Evolutionary conservation across 1,140 invertebrate species (phyloP), one percentile per base, ranked within the genome.

Genomic region (Cydia strobilella): DNA sequence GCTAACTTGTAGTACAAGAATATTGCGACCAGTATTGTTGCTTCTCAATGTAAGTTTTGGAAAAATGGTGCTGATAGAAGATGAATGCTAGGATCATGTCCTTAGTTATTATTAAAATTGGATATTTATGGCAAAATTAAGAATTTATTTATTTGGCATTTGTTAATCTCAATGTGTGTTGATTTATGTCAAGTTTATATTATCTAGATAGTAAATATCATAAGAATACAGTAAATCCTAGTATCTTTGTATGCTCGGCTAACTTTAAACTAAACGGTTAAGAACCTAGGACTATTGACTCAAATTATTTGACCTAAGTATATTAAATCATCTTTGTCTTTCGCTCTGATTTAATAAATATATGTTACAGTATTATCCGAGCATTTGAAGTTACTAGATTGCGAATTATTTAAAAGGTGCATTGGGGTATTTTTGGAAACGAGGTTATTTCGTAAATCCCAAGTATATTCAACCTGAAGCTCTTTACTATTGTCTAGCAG

Each of bases 11-110:
- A 59, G 54, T 59, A 59, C 54, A 69, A 31, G 66, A 35, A 59
- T 23, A 54, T 48, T 54, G 0, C 54, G 12, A 59, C 31, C 45
- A 25, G 39, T 66, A 65, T 65, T 74, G 69, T 35, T 5, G 72
- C 39, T 66, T 75, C 74, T 42, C 51, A 54, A 45, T 59, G 42
- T 69, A 54, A 72, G 48, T 74, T 75, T 72, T 63, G 75, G 20
- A 72, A n/a, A 77, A 73, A 65, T 77, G 75, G 54, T 59, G 54
- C 20, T 59, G 54, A 9, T 12, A 59, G 54, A 23, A 12, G 10
- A 59, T 23, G 18, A 23, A 59, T 23, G 54, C n/a, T 51, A 51
- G 48, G 15, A 48, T 15, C 3, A 48, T 59, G n/a, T 59, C n/a
- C 10, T 9, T 59, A 59, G 54, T 59, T 23, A 59, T 20, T 59